Conservation (phyloP, 2,888 invertebrate genomes). For the Blera fallax region DNA sequence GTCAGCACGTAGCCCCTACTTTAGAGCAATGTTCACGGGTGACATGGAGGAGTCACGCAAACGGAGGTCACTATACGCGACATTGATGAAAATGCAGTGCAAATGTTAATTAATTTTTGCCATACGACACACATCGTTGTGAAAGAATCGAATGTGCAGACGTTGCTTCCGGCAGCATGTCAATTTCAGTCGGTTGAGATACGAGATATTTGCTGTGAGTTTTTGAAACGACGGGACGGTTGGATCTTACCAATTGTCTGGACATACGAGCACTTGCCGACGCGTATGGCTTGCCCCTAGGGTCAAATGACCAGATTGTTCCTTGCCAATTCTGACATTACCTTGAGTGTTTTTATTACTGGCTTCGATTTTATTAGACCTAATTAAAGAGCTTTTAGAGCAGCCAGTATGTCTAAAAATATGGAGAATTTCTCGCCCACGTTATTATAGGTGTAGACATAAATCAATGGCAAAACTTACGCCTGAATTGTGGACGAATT, state of each 20-base stretch:
- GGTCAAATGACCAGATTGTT: no score
- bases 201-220: slow-evolving; percentile 99
- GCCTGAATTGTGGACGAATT: no score
- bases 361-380: no score
- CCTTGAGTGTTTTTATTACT: no score
- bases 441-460: no score
- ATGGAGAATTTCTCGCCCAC: no score
- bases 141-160: slow-evolving; percentile 99
- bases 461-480: no score
- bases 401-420: no score
- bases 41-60: slow-evolving; percentile 98
- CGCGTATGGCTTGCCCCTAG: no score
- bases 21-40: slow-evolving; percentile 99
- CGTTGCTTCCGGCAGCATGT: slow-evolving; percentile 96
- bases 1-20: slow-evolving; percentile 99
- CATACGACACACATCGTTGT: slow-evolving; percentile 99
- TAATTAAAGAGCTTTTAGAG: no score
- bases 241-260: slow-evolving; percentile 98
- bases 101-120: slow-evolving; percentile 97
- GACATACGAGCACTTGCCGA: slow-evolving; percentile 99
- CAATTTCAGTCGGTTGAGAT: slow-evolving; percentile 97
- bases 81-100: slow-evolving; percentile 99
- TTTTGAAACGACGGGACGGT: slow-evolving; percentile 97
- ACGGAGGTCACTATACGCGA: slow-evolving; percentile 99
- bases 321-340: no score